Evolutionary conservation across 2,888 invertebrate genomes (phyloP).

Genomic region (Cyclophora punctaria): DNA sequence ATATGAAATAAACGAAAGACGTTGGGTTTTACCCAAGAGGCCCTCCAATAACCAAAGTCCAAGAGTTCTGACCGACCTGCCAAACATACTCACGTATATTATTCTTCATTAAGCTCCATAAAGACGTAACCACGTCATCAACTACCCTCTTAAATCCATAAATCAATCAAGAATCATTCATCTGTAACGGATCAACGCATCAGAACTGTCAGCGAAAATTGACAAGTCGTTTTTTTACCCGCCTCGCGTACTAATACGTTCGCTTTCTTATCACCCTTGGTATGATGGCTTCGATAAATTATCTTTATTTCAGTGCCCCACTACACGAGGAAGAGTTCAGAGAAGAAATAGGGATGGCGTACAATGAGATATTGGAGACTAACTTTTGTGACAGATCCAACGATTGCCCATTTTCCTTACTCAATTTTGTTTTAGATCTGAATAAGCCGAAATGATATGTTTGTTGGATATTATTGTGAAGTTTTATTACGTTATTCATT

Average conservation of each 20-base stretch:
- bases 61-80: neutral
- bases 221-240: conserved; percentile 1
- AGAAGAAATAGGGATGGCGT: conserved; percentile 39
- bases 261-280: conserved; percentile 4
- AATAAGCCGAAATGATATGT: conserved; percentile 36
- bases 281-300: conserved; percentile 19
- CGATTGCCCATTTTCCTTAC: conserved; percentile 50
- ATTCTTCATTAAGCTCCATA: neutral
- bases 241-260: conserved; percentile 1
- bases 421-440: conserved; percentile 42
- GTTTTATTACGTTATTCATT: neutral
- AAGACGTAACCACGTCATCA: neutral
- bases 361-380: conserved; percentile 41
- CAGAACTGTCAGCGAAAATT: conserved; percentile 10
- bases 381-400: conserved; percentile 39
- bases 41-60: neutral
- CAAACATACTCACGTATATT: neutral
- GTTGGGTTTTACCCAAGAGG: no score
- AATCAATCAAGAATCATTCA: conserved; percentile 6
- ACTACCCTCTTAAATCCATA: conserved; percentile 2
- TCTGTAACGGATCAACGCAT: conserved; percentile 3
- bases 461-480: neutral
- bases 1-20: no score
- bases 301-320: conserved; percentile 45
- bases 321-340: conserved; percentile 43